Evolutionary conservation across 2,888 invertebrate genomes (phyloP).

Genomic region (Drosophila kuntzei): DNA sequence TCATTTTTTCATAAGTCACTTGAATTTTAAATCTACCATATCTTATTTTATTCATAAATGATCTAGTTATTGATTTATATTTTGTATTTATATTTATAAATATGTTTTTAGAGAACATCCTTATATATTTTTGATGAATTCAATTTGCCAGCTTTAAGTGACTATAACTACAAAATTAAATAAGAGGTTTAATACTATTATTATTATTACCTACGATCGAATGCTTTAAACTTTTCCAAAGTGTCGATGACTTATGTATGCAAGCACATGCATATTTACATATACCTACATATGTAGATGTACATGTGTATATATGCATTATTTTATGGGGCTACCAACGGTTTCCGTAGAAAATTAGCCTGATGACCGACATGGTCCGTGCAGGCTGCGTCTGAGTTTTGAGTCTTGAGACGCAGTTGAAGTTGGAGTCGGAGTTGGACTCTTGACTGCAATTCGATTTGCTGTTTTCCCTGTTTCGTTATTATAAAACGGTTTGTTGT

Average conservation of each 20-base stretch:
- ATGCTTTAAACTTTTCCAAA: conserved; percentile 18
- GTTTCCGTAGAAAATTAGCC: conserved; percentile 72
- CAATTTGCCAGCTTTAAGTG: not conserved
- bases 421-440: conserved; percentile 15
- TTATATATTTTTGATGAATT: not conserved
- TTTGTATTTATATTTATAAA: not conserved
- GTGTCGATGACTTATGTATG: conserved; percentile 36
- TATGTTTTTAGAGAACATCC: not conserved
- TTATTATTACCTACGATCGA: conserved; percentile 4
- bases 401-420: conserved; percentile 37
- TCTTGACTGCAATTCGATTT: conserved; percentile 77
- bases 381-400: conserved; percentile 47
- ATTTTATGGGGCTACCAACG: conserved; percentile 67
- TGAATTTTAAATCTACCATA: too few species aligned
- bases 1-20: not conserved
- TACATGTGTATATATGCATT: conserved; percentile 25
- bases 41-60: not conserved
- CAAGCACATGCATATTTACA: conserved; percentile 4
- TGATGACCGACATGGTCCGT: conserved; percentile 70
- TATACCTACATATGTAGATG: conserved; percentile 3
- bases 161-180: too few species aligned
- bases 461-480: conserved; percentile 74
- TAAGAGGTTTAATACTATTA: not conserved
- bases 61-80: not conserved
- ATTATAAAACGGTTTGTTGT: conserved; percentile 74